phyloP scores from a whole-genome alignment of 2,888 invertebrate genomes.

The Chloromyia formosa region DNA sequence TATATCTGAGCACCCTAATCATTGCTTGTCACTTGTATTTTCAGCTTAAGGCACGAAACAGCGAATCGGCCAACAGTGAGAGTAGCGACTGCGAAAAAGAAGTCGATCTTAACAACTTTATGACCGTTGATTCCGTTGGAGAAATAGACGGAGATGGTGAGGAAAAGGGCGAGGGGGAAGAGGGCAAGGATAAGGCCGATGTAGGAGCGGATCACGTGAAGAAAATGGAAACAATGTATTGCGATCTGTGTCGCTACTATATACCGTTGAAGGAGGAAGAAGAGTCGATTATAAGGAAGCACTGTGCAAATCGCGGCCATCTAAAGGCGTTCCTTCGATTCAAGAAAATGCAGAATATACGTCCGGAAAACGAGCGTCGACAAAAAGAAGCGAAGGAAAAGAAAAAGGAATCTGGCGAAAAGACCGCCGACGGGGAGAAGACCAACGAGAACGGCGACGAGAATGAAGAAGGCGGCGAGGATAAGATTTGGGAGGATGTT shows the following conservation, averaged over 20 bases:
- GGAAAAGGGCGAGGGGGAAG: slow-evolving; percentile 70
- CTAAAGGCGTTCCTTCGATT: slow-evolving; percentile 80
- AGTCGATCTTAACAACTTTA: slow-evolving; percentile 83
- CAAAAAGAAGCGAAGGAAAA: slow-evolving; percentile 68
- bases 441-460: slow-evolving; percentile 51
- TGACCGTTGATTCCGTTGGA: slow-evolving; percentile 88
- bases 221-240: slow-evolving; percentile 80
- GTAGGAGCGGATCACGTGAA: slow-evolving; percentile 82
- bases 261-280: slow-evolving; percentile 71
- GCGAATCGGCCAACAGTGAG: slow-evolving; percentile 67
- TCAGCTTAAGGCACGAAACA: slow-evolving; percentile 69
- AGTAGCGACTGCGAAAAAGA: slow-evolving; percentile 76
- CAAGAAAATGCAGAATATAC: slow-evolving; percentile 79
- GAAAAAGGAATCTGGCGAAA: slow-evolving; percentile 52
- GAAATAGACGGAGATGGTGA: slow-evolving; percentile 72
- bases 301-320: slow-evolving; percentile 80
- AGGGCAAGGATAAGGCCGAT: slow-evolving; percentile 71
- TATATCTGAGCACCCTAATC: too few relatives aligned
- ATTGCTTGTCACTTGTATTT: not conserved
- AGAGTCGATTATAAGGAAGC: slow-evolving; percentile 72
- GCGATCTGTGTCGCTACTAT: slow-evolving; percentile 81
- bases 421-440: slow-evolving; percentile 74
- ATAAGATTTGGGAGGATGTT: slow-evolving; percentile 82
- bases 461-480: slow-evolving; percentile 69
- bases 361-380: slow-evolving; percentile 76